Base-by-base conservation (phyloP, 2,797 vertebrate genomes). In the Poliocrania exsul region DNA sequence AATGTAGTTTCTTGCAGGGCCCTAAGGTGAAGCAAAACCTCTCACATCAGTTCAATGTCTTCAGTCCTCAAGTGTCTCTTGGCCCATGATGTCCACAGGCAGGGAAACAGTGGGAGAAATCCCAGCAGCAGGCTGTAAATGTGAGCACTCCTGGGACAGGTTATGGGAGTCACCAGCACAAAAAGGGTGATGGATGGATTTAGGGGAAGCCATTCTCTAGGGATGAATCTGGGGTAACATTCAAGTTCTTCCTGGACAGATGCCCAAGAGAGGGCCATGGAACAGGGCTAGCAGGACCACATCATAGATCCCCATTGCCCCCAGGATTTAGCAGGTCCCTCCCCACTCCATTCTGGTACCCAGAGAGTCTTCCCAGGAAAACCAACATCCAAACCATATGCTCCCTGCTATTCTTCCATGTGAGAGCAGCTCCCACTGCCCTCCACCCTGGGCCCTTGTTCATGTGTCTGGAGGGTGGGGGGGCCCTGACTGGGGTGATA, bases 41-140 rank as follows among this genome's bases (percentile, higher is more conserved):
- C 54, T 88, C 44, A 13, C 13, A 28, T 28, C 11, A 26, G 7
- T 42, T 26, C 19, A 28, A 0, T 44, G 23, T 11, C 46, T 31
- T 57, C 50, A 50, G 12, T 26, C 7, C 49, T 72, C 11, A 24
- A 35, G 3, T 33, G 18, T 54, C n/a, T 47, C 38, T 47, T 72
- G 51, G 46, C 19, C 46, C 9, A 4, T 15, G 47, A 47, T 80
- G 24, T 7, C 26, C 47, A 35, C 0, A 1, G 29, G 3, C 23
- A 38, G 31, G 26, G 11, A 51, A 66, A 29, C 6, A 74, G 40
- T 40, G 28, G 7, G 38, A 53, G 33, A n/a, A 80, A 67, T 60
- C 60, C 15, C 65, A 83, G 47, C 51, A 50, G 29, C 16, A 9
- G 25, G 29, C 35, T 85, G 56, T 17, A 29, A 23, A 24, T 1